Evolutionary conservation across 2,888 invertebrate species (phyloP).

Genomic region (Philonicus albiceps): DNA sequence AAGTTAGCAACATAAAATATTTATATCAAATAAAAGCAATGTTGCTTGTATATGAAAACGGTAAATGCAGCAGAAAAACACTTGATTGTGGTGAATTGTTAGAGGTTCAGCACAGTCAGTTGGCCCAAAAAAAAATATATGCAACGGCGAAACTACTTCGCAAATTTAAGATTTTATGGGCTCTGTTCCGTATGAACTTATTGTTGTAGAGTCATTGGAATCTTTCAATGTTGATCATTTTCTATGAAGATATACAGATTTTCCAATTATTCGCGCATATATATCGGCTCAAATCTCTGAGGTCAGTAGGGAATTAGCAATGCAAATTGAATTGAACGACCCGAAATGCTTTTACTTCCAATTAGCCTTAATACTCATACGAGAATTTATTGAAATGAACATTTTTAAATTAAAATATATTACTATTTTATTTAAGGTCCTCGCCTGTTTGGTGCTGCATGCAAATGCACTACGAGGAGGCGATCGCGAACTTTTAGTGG

Average conservation of each 20-base stretch:
- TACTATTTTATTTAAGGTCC: constrained; percentile 58
- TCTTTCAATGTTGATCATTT: background rate
- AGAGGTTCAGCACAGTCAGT: too few relatives aligned
- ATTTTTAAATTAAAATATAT: background rate
- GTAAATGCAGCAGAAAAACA: too few relatives aligned
- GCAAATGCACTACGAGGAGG: constrained; percentile 56
- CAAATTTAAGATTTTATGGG: too few relatives aligned
- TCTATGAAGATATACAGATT: background rate
- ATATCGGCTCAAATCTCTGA: background rate
- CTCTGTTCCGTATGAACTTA: too few relatives aligned
- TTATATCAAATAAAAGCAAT: too few relatives aligned
- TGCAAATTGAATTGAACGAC: background rate
- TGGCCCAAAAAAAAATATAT: too few relatives aligned
- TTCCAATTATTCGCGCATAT: background rate
- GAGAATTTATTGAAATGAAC: background rate
- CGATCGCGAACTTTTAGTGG: constrained; percentile 72
- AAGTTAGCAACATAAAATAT: too few relatives aligned
- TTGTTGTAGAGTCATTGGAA: background rate
- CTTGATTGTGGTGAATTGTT: too few relatives aligned
- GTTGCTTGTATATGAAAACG: too few relatives aligned
- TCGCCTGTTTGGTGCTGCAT: constrained; percentile 63
- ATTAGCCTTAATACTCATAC: background rate
- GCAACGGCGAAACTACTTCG: too few relatives aligned
- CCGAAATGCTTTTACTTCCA: too few relatives aligned
- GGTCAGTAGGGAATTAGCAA: background rate